Percentiles rank a stretch among this genome's conserved stretches.
Conservation (phyloP, 2,888 invertebrate genomes). For the Pantelozetes paolii region DNA sequence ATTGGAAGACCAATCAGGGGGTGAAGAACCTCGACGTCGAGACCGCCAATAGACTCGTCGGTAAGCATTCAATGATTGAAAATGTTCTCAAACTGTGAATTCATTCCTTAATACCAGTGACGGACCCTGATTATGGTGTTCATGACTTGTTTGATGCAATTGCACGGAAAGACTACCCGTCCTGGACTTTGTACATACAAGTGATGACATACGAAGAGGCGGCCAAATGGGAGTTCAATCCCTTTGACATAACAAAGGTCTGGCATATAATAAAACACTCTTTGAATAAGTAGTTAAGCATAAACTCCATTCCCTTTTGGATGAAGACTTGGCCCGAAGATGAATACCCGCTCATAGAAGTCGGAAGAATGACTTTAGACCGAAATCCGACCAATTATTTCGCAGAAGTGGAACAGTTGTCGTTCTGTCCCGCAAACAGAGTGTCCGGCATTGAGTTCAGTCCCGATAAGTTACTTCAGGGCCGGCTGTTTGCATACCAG, state of each 20-base stretch:
- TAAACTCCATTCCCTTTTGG: no score
- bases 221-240: slow-evolving; percentile 72
- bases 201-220: slow-evolving; percentile 86
- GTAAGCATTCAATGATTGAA: slow-evolving; percentile 54
- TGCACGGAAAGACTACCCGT: slow-evolving; percentile 59
- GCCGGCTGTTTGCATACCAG: slow-evolving; percentile 77
- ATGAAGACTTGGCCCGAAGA: slow-evolving; percentile 69
- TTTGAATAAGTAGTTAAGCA: no score
- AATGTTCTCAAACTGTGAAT: slow-evolving; percentile 52
- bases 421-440: slow-evolving; percentile 82
- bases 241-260: slow-evolving; percentile 86
- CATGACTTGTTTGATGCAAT: slow-evolving; percentile 87
- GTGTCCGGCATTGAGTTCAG: slow-evolving; percentile 89
- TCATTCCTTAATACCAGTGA: slow-evolving; percentile 41
- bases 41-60: slow-evolving; percentile 65
- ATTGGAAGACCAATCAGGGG: slow-evolving; percentile 74
- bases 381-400: slow-evolving; percentile 88
- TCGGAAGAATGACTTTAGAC: slow-evolving; percentile 79
- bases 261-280: not conserved
- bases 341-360: slow-evolving; percentile 79
- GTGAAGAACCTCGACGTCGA: slow-evolving; percentile 71
- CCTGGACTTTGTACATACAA: slow-evolving; percentile 72
- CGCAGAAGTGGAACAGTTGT: slow-evolving; percentile 86
- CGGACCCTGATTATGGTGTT: slow-evolving; percentile 81
- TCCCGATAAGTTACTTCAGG: slow-evolving; percentile 85